phyloP scores from a whole-genome alignment of 2,797 vertebrate genomes.

The Ctenochaetus hawaiiensis region DNA sequence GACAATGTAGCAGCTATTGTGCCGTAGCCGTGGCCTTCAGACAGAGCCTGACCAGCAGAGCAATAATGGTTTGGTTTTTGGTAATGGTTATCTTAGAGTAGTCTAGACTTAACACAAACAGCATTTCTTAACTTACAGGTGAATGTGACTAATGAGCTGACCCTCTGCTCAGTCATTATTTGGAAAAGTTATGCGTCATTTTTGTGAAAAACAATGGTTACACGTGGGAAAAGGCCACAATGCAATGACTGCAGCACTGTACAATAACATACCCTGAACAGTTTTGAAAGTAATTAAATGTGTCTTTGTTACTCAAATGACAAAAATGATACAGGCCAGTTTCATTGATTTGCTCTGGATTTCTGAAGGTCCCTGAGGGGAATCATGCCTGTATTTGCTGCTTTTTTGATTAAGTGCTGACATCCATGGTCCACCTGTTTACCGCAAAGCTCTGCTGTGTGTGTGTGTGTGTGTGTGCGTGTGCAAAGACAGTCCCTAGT shows the following conservation, averaged over 20 bases:
- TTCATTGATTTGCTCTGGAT: conserved; percentile 68
- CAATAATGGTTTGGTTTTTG: conserved; percentile 47
- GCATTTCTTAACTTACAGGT: conserved; percentile 19
- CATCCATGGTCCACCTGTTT: conserved; percentile 71
- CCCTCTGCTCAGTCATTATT: conserved; percentile 11
- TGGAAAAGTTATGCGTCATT: conserved; percentile 17
- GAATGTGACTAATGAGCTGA: conserved; percentile 29
- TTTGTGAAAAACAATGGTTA: conserved; percentile 29
- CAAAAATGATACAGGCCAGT: conserved; percentile 36
- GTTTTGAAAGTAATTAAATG: conserved; percentile 24
- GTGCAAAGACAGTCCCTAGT: too few relatives aligned
- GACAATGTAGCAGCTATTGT: conserved; percentile 63
- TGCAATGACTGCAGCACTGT: conserved; percentile 25
- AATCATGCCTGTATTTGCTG: conserved; percentile 70
- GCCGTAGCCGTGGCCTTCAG: conserved; percentile 45
- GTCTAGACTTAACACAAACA: conserved; percentile 54
- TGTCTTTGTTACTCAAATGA: conserved; percentile 56
- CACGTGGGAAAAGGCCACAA: neutral
- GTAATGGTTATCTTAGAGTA: conserved; percentile 47
- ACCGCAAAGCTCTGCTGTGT: conserved; percentile 47
- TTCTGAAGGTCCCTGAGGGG: conserved; percentile 52
- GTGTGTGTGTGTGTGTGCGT: conserved; percentile 2
- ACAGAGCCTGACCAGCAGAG: conserved; percentile 4
- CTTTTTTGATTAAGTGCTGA: conserved; percentile 80
- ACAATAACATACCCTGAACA: conserved; percentile 1